Conservation (phyloP, 1,140 invertebrate species). For the Musca domestica region DNA sequence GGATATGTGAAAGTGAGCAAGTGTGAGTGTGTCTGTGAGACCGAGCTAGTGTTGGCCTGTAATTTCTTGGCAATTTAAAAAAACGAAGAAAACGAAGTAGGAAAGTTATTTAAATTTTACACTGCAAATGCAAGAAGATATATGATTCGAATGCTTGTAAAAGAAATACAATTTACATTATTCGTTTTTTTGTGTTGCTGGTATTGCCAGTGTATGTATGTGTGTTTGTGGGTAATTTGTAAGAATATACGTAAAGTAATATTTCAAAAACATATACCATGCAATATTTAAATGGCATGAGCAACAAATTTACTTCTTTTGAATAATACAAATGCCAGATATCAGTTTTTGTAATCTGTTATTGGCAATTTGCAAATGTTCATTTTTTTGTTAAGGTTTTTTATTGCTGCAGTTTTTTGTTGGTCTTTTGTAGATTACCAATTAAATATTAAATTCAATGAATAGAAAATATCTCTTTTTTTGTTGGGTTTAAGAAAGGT, state of each 20-base stretch:
- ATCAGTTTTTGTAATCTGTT: not conserved
- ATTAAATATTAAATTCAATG: conserved; percentile 18
- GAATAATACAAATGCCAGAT: not conserved
- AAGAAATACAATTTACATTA: too few relatives aligned
- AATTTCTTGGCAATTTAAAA: too few relatives aligned
- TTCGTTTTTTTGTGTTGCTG: not conserved
- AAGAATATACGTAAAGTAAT: too few relatives aligned
- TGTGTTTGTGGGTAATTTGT: not conserved
- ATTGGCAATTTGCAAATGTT: not conserved
- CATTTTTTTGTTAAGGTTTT: not conserved
- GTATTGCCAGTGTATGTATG: not conserved
- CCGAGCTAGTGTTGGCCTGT: too few relatives aligned
- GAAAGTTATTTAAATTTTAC: too few relatives aligned
- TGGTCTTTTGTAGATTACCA: conserved; percentile 5
- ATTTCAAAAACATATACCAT: too few relatives aligned
- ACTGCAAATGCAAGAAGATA: too few relatives aligned
- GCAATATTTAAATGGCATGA: too few relatives aligned
- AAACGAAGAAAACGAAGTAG: too few relatives aligned
- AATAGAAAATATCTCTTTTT: conserved; percentile 4
- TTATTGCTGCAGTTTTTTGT: conserved; percentile 2
- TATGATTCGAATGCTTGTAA: too few relatives aligned
- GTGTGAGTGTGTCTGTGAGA: not conserved
- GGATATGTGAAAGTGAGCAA: not conserved
- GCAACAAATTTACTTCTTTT: too few relatives aligned
- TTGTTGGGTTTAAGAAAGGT: too few relatives aligned